Evolutionary conservation across 2,888 invertebrate genomes (phyloP), one percentile per base, ranked within the genome.

Genomic region (Macrosiphum euphorbiae): DNA sequence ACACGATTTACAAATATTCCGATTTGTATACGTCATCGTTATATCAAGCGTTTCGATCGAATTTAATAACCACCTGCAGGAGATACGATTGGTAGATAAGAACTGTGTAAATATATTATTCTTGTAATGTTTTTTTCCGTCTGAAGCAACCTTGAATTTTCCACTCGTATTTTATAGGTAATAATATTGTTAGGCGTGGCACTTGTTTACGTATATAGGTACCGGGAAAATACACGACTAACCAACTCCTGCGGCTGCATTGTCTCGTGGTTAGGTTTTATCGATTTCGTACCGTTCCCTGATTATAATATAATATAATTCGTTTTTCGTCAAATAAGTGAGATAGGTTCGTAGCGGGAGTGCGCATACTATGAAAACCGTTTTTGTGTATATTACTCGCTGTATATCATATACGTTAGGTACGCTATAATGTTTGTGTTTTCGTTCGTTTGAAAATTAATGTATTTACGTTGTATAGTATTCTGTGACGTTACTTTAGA

Each of bases 151-250:
- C 78, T 78, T 78, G 78, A 78, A 35, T 78, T 78, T 20, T 35
- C 78, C 78, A 78, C 35, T 78, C 28, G 10, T 86, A 28, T 11
- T 47, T 16, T 86, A 86, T 47, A 87, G 52, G 35, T 88, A 88
- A 55, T 55, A 55, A 55, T 88, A 55, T 55, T 88, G 35, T 35
- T 41, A 88, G 88, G 88, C 88, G 55, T 88, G 55, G 88, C 52
- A 26, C 55, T 88, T 88, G n/a, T 88, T 88, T 58, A 55, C 88
- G 41, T 86, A 28, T 26, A 88, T 41, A 47, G 47, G 47, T 47
- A 55, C 88, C 41, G 41, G 5, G 26, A 26, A 88, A 88, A 88
- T 55, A 58, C 26, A 20, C 20, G 35, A 78, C 78, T 78, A 78
- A 78, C 78, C 78, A 78, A 78, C 78, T 78, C 50, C 50, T 87